These are phyloP conservation scores for Chloropsis hardwickii DNA, from an alignment of 2,113 vertebrate species.

Conservation along the genomic window DNA sequence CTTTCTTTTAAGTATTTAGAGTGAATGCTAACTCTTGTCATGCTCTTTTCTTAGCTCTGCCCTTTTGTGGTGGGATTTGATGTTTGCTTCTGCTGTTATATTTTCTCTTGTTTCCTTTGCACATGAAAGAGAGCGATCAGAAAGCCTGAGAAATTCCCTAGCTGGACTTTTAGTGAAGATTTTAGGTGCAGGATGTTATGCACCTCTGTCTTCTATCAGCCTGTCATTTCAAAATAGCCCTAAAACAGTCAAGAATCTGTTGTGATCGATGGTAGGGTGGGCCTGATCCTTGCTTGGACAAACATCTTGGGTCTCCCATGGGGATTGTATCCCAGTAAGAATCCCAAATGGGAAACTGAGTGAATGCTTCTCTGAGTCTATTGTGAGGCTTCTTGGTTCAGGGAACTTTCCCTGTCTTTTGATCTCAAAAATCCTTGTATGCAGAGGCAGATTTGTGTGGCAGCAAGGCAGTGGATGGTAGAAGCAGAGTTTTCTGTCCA, in stretches of 20 bases:
- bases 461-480: not conserved
- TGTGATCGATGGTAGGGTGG: not conserved
- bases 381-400: not conserved
- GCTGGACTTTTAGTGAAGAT: not conserved
- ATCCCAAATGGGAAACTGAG: not conserved
- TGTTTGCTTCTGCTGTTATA: not conserved
- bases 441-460: not conserved
- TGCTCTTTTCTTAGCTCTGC: not conserved
- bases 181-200: not conserved
- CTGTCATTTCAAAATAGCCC: not conserved
- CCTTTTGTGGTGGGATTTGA: not conserved
- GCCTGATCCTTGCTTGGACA: not conserved
- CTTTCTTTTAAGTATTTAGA: not conserved
- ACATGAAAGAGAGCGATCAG: not conserved
- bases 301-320: not conserved
- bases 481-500: not conserved
- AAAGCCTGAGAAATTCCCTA: not conserved
- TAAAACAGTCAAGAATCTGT: not conserved
- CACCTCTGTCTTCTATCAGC: not conserved
- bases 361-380: not conserved
- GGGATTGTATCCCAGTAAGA: not conserved
- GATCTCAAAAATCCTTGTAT: not conserved
- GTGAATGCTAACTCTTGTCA: not conserved
- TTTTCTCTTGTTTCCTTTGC: not conserved
- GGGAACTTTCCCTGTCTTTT: not conserved